phyloP scores from a whole-genome alignment of 2,888 invertebrate genomes.

The Tetanocera ferruginea region DNA sequence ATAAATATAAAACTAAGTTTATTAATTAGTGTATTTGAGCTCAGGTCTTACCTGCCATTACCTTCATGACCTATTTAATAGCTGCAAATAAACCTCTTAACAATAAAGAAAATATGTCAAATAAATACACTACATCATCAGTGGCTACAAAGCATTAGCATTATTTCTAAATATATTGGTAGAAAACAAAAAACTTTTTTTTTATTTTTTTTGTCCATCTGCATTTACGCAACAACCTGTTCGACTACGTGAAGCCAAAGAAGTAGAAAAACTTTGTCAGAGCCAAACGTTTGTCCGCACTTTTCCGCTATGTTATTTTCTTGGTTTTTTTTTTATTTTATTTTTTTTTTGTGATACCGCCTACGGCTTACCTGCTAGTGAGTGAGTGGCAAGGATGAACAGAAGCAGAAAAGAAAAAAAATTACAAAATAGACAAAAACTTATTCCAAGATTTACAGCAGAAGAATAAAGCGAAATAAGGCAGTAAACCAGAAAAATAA shows the following conservation, averaged over 20 bases:
- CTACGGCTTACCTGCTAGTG: neutral
- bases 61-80: neutral
- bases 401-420: neutral
- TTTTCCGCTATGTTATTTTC: neutral
- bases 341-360: neutral
- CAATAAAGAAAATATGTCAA: neutral
- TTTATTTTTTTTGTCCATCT: too few relatives aligned
- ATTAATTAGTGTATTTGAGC: too few relatives aligned
- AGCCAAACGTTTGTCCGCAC: neutral
- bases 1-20: too few relatives aligned
- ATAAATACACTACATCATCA: too few relatives aligned
- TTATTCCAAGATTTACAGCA: constrained; percentile 27
- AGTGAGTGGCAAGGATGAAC: neutral
- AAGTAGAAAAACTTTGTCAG: constrained; percentile 15
- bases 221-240: neutral
- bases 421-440: constrained; percentile 1
- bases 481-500: constrained; percentile 29
- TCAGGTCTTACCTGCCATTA: too few relatives aligned
- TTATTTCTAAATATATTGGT: neutral
- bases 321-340: neutral
- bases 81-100: neutral
- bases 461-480: neutral
- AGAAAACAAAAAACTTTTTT: too few relatives aligned
- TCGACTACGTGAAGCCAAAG: constrained; percentile 5
- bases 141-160: too few relatives aligned